Base-by-base conservation (phyloP, 1,140 invertebrate genomes). In the Drosophila kepulauana region DNA sequence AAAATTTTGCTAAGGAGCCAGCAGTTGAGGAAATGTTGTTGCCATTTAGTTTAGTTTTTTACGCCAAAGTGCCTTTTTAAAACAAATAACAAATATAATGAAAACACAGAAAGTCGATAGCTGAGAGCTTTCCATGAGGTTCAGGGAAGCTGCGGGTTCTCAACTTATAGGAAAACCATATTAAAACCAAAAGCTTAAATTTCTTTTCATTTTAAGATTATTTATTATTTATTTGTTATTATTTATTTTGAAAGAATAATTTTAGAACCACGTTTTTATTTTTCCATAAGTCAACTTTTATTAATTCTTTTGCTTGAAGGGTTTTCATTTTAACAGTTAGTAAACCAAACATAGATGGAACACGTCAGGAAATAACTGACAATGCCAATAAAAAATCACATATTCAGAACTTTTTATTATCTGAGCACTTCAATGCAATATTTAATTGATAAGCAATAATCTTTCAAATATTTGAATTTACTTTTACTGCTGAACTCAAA, bases 11-110 rank as follows among this genome's bases (percentile, higher is more conserved):
- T 20, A 76, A 51, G 52, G 38, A 64, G 65, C 57, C n/a, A 41
- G 41, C 69, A 57, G 69, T 68, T 85, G 74, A 65, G 70, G 75
- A 81, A 85, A 81, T 81, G 78, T 85, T 86, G 78, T 81, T 78
- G 61, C 75, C 57, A 86, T 69, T 84, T 75, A 77, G 73, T 78
- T 79, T 70, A 51, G 59, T 76, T 80, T 80, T 70, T 69, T 63
- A 72, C 57, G 62, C 62, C 61, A 80, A 71, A 72, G 82, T 78
- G 70, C 62, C 65, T 82, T 79, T 82, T 74, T 70, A 64, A 52
- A 70, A 69, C 46, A 56, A n/a, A 63, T 69, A 72, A 48, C 57
- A 72, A 68, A 80, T 48, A 59, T 67, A 59, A 78, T 64, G 43
- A 49, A 69, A 81, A 73, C 62, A 66, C n/a, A 54, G 49, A 57